A percentile compares a stretch with the other conserved stretches of the same genome.
Evolutionary conservation across 2,113 vertebrate species (phyloP).

Genomic region (Syrmaticus mikado): DNA sequence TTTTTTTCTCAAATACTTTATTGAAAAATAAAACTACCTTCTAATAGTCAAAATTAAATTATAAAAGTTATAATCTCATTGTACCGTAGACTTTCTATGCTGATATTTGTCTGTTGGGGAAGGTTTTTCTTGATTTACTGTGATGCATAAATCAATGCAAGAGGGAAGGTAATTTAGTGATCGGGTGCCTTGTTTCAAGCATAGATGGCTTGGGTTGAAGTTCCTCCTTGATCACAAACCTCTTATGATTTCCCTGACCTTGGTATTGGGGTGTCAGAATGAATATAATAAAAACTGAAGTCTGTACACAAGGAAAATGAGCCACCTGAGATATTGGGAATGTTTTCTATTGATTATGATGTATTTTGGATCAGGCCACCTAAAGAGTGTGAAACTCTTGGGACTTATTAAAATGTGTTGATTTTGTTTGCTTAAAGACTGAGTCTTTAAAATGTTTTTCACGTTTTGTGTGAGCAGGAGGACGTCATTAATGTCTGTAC

Average conservation of each 20-base stretch:
- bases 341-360: neutral
- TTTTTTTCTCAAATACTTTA: neutral
- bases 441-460: neutral
- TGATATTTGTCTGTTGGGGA: neutral
- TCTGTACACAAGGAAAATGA: neutral
- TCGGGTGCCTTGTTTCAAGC: neutral
- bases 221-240: neutral
- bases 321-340: neutral
- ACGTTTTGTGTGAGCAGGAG: neutral
- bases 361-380: neutral
- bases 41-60: neutral
- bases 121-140: neutral
- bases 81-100: neutral
- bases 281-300: neutral
- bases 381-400: neutral
- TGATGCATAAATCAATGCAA: neutral
- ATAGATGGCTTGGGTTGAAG: neutral
- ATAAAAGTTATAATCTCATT: neutral
- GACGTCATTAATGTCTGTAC: neutral
- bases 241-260: neutral
- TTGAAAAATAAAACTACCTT: conserved; percentile 42
- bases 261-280: neutral
- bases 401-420: neutral
- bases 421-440: neutral
- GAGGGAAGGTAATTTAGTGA: neutral